A percentile compares a stretch with the other conserved stretches of the same genome.
Evolutionary conservation across 2,113 vertebrate genomes (phyloP).

Genomic region (Pterocles orientalis): DNA sequence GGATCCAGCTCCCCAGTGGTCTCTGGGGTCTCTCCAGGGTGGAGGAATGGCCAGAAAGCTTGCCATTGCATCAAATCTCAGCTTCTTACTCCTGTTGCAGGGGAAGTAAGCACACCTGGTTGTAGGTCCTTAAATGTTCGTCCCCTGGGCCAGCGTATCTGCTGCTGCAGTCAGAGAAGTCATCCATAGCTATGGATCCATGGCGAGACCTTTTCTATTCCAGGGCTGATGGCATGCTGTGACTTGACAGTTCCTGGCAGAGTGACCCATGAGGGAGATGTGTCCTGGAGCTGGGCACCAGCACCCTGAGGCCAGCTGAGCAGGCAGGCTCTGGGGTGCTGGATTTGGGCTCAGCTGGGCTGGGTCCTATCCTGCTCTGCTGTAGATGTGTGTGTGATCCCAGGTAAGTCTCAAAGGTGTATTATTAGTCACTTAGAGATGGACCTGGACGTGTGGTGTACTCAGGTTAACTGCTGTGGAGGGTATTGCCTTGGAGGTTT

Average conservation of each 20-base stretch:
- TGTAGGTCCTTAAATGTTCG: neutral
- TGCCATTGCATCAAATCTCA: neutral
- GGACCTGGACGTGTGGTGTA: neutral
- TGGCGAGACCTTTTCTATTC: neutral
- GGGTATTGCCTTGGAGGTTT: neutral
- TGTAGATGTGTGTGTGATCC: neutral
- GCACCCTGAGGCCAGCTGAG: neutral
- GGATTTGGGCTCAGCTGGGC: neutral
- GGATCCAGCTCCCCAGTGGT: neutral
- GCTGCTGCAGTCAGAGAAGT: neutral
- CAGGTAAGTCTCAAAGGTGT: neutral
- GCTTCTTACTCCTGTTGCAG: neutral
- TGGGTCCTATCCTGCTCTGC: neutral
- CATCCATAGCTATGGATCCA: neutral
- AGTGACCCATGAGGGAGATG: neutral
- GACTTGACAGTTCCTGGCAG: neutral
- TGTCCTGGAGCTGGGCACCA: neutral
- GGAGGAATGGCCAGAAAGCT: neutral
- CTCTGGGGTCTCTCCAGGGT: neutral
- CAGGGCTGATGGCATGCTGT: neutral
- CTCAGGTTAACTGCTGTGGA: neutral
- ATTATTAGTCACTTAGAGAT: neutral
- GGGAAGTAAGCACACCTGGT: neutral
- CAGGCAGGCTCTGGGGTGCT: neutral
- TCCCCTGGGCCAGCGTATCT: neutral